Percentiles rank a stretch among this genome's conserved stretches.
Conservation (phyloP, 2,888 invertebrate species). For the Acanthacorydalis orientalis region DNA sequence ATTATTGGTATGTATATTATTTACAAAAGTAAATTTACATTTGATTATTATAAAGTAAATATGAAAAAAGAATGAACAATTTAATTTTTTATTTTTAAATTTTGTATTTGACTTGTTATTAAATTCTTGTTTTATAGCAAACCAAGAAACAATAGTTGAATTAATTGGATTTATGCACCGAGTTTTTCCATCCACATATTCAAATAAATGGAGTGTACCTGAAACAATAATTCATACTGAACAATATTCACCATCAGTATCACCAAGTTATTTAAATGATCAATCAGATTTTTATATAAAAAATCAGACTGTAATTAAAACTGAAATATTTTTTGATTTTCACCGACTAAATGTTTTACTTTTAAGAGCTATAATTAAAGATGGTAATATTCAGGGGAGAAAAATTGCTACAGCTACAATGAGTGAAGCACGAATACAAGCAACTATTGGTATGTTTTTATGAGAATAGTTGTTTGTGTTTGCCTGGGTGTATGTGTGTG, state of each 20-base stretch:
- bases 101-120: conserved; percentile 3
- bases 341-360: conserved; percentile 78
- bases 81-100: conserved; percentile 2
- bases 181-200: conserved; percentile 33
- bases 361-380: conserved; percentile 57
- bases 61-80: too few species aligned
- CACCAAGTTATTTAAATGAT: background rate
- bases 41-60: too few species aligned
- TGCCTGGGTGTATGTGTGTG: background rate
- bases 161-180: conserved; percentile 74
- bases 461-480: background rate
- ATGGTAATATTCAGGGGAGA: conserved; percentile 51
- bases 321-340: conserved; percentile 82
- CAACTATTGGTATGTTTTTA: conserved; percentile 47
- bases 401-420: conserved; percentile 91
- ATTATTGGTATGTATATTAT: conserved; percentile 54
- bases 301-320: conserved; percentile 15
- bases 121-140: conserved; percentile 39
- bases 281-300: background rate
- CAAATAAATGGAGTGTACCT: conserved; percentile 1
- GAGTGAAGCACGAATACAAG: conserved; percentile 78
- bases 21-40: too few species aligned
- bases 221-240: conserved; percentile 13
- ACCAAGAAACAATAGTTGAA: conserved; percentile 91
- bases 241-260: conserved; percentile 12